Evolutionary conservation across 2,113 vertebrate species (phyloP).

Genomic region (Saccopteryx leptura): DNA sequence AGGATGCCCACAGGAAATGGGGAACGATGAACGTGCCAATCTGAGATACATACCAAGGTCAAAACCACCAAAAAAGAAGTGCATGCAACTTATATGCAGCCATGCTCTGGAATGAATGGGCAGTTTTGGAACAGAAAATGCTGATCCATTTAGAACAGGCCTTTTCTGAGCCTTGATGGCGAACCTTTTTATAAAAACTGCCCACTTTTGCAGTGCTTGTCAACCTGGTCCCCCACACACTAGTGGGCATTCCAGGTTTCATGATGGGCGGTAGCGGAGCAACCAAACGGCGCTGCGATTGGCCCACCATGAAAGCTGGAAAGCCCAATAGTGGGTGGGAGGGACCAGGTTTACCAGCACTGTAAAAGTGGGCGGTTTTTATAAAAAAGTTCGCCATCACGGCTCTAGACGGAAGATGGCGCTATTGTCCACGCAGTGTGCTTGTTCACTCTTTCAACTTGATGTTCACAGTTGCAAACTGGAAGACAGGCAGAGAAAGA

Average conservation of each 20-base stretch:
- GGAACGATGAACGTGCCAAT: background rate
- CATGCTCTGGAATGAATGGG: background rate
- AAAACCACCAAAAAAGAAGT: background rate
- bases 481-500: background rate
- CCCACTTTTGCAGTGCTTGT: too few species aligned
- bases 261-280: too few species aligned
- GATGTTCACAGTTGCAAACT: background rate
- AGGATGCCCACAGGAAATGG: background rate
- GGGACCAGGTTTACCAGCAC: too few species aligned
- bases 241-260: too few species aligned
- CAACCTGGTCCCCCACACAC: too few species aligned
- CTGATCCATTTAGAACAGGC: background rate
- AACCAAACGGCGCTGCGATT: too few species aligned
- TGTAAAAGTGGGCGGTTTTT: too few species aligned
- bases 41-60: background rate
- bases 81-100: rapidly evolving
- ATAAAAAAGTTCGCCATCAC: too few species aligned
- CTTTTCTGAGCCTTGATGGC: background rate
- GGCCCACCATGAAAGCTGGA: too few species aligned
- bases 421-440: constrained; percentile 76
- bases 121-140: background rate
- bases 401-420: constrained; percentile 84
- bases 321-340: too few species aligned
- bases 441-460: background rate
- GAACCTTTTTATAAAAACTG: too few species aligned